phyloP scores from a whole-genome alignment of 2,888 invertebrate genomes.

The Ctena decussata region DNA sequence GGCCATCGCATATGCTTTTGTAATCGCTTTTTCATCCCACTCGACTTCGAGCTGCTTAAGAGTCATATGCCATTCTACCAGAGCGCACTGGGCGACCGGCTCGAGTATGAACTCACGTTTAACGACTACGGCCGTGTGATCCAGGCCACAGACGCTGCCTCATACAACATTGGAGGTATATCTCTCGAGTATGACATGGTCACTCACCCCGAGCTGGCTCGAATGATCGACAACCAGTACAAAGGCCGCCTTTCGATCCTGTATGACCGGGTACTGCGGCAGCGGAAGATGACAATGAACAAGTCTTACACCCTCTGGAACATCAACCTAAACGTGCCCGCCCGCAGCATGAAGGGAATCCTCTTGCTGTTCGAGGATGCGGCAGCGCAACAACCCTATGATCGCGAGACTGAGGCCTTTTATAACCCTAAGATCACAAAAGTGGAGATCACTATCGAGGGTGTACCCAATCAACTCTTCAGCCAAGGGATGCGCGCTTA shows the following conservation, averaged over 20 bases:
- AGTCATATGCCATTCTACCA: slow-evolving; percentile 57
- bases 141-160: slow-evolving; percentile 32
- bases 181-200: slow-evolving; percentile 50
- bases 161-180: slow-evolving; percentile 59
- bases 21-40: slow-evolving; percentile 56
- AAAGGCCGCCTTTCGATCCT: slow-evolving; percentile 32
- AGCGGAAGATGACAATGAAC: slow-evolving; percentile 42
- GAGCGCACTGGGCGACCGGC: slow-evolving; percentile 45
- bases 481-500: slow-evolving; percentile 58
- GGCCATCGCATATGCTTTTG: slow-evolving; percentile 50
- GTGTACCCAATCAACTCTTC: slow-evolving; percentile 63
- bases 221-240: not conserved
- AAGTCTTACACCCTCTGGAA: slow-evolving; percentile 62
- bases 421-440: slow-evolving; percentile 49
- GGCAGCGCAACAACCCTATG: no score
- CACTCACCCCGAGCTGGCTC: slow-evolving; percentile 41
- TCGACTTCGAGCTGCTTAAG: slow-evolving; percentile 34
- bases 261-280: slow-evolving; percentile 57
- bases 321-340: slow-evolving; percentile 56
- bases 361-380: slow-evolving; percentile 51
- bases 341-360: slow-evolving; percentile 62
- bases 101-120: slow-evolving; percentile 46
- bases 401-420: no score
- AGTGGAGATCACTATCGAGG: slow-evolving; percentile 61
- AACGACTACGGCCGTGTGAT: slow-evolving; percentile 47